Evolutionary conservation across 2,113 vertebrate genomes (phyloP), one percentile per base, ranked within the genome.

Genomic region (Lepisosteus osseus): DNA sequence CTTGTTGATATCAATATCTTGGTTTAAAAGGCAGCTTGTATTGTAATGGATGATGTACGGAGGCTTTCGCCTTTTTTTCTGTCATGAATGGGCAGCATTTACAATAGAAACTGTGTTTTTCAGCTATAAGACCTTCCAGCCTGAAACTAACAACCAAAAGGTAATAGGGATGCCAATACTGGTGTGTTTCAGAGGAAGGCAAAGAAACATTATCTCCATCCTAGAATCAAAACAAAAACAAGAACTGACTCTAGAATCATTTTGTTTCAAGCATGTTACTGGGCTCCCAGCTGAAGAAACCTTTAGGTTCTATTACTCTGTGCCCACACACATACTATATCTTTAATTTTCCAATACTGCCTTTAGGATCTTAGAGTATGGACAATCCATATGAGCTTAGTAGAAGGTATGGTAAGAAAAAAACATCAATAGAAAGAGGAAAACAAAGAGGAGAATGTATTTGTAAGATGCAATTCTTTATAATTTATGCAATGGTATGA

Each of bases 71-170:
- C 63, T 40, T 57, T 59, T 59, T 1, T 6, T 55, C 67, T 61
- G 74, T 72, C 69, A 76, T 74, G 70, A 63, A 61, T 63, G 65
- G 74, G 67, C 79, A 70, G 69, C 59, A 69, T 76, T 76, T 65
- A 78, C 74, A 81, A 78, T 76, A 77, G 74, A 70, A 57, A 74
- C 72, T 80, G 74, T 80, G 71, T 71, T 77, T 57, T 9, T 65
- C 68, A 51, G 29, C 55, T 63, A 75, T 66, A 40, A 56, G 64
- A 69, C 71, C 69, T 70, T 72, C 63, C 45, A 68, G 67, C 44
- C 72, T 68, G 68, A 77, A 76, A 71, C 29, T n/a, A 73, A 63
- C 77, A 72, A 78, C 77, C 76, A 57, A 54, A 55, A 78, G 71
- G 68, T 75, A 76, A 73, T 68, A 69, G 74, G 75, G 74, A 62